phyloP scores from a whole-genome alignment of 1,140 invertebrate genomes.

The Trichonephila inaurata region DNA sequence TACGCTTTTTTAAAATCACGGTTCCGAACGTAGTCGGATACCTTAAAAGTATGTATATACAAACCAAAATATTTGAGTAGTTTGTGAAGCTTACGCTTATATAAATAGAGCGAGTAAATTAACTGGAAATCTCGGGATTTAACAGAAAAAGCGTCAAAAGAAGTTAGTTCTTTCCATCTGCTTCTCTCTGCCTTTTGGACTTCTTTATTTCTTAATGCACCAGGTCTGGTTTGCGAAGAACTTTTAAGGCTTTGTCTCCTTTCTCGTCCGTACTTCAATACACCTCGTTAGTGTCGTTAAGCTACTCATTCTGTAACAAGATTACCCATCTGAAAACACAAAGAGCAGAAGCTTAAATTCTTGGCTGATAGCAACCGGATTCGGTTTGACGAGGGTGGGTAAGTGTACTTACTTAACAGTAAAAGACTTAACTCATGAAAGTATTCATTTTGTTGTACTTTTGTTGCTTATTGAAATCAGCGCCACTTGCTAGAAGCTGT shows the following conservation, averaged over 20 bases:
- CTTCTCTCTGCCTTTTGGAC: not conserved
- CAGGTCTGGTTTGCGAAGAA: not conserved
- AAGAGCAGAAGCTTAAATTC: conserved; percentile 8
- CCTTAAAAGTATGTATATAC: too few relatives aligned
- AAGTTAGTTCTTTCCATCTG: not conserved
- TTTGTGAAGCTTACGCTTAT: not conserved
- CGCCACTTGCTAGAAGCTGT: not conserved
- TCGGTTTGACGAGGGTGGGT: not conserved
- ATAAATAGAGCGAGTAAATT: not conserved
- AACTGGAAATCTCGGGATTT: not conserved
- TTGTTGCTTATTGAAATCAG: not conserved
- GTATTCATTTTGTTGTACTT: not conserved
- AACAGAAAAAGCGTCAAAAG: not conserved
- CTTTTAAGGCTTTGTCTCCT: conserved; percentile 45
- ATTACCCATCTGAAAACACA: conserved; percentile 51
- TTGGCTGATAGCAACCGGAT: conserved; percentile 47
- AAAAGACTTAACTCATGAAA: not conserved
- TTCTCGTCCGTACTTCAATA: conserved; percentile 23
- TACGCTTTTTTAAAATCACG: too few relatives aligned
- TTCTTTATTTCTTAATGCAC: not conserved
- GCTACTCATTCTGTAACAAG: conserved; percentile 63
- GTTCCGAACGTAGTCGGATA: too few relatives aligned
- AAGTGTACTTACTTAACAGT: not conserved
- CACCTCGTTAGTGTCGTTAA: conserved; percentile 62
- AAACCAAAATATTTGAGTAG: too few relatives aligned